Evolutionary conservation across 2,113 vertebrate genomes (phyloP), one percentile per base, ranked within the genome.

Genomic region (Thinocorus orbignyianus): DNA sequence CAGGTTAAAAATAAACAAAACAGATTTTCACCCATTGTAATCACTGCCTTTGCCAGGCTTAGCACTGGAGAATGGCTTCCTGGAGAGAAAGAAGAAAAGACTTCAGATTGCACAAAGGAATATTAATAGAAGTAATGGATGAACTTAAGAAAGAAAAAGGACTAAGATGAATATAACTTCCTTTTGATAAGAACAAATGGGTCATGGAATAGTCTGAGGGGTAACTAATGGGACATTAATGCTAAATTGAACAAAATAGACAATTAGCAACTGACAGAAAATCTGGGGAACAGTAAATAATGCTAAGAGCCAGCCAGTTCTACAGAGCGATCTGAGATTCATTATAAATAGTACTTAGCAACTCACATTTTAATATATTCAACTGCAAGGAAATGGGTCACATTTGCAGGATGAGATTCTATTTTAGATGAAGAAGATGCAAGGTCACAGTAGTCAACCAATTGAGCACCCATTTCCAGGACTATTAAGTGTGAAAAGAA

Each of bases 101-200:
- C 64, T 84, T 94, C 68, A 92, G 58, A 85, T 39, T 85, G 74
- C 46, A 92, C 30, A 88, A 95, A 93, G 37, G 66, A 66, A 86
- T 96, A 94, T 95, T 94, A 93, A 88, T 86, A 80, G 58, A 88
- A 82, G 41, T 80, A 91, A 94, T 82, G 46, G 68, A 92, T 80
- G 78, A 88, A 95, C 46, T 88, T 92, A 70, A 86, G 68, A 88
- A 90, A 82, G 57, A 61, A 90, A 88, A 96, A 66, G 0, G 8
- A 80, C 80, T 84, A 71, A 81, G 55, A 95, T 83, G 55, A 92
- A 95, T 86, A 31, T 62, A 86, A 39, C 46, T 95, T 91, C 42
- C 33, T 88, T 91, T 84, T 83, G 60, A 39, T 81, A 51, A 39
- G 61, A 96, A 89, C 70, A 95, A 83, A 87, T 87, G 84, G 84